Conservation (phyloP, 2,113 vertebrate genomes). For the Lucifuga dentata region DNA sequence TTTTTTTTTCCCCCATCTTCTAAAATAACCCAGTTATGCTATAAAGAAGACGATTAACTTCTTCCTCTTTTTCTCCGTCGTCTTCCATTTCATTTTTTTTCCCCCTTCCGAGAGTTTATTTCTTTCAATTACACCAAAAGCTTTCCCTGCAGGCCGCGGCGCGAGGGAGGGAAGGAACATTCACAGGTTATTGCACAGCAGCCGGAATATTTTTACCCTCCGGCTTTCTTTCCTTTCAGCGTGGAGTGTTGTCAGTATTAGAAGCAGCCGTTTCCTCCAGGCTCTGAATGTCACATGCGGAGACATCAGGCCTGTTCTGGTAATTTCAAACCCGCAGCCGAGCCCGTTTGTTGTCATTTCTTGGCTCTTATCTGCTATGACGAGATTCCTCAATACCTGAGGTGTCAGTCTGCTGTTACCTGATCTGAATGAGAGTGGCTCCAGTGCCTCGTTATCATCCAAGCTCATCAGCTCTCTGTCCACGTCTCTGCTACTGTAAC, state of each 20-base stretch:
- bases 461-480: neutral
- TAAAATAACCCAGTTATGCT: constrained; percentile 64
- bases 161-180: constrained; percentile 34
- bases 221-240: constrained; percentile 25
- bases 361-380: constrained; percentile 43
- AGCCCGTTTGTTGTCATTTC: constrained; percentile 41
- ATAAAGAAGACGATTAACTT: constrained; percentile 65
- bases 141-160: constrained; percentile 46
- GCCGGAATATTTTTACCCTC: constrained; percentile 42
- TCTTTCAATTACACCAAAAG: constrained; percentile 64
- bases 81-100: constrained; percentile 33
- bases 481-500: neutral
- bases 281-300: constrained; percentile 48
- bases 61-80: constrained; percentile 9
- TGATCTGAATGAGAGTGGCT: constrained; percentile 27
- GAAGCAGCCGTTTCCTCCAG: constrained; percentile 43
- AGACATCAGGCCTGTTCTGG: constrained; percentile 57
- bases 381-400: constrained; percentile 27
- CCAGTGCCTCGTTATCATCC: neutral
- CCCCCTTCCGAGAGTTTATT: constrained; percentile 60
- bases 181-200: constrained; percentile 54
- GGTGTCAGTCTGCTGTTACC: constrained; percentile 22
- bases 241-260: constrained; percentile 38
- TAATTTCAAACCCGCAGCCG: constrained; percentile 55
- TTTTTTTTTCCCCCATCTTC: no score